Percentiles rank a stretch among this genome's conserved stretches.
phyloP scores from a whole-genome alignment of 2,113 vertebrate species.

The Onychostruthus taczanowskii region DNA sequence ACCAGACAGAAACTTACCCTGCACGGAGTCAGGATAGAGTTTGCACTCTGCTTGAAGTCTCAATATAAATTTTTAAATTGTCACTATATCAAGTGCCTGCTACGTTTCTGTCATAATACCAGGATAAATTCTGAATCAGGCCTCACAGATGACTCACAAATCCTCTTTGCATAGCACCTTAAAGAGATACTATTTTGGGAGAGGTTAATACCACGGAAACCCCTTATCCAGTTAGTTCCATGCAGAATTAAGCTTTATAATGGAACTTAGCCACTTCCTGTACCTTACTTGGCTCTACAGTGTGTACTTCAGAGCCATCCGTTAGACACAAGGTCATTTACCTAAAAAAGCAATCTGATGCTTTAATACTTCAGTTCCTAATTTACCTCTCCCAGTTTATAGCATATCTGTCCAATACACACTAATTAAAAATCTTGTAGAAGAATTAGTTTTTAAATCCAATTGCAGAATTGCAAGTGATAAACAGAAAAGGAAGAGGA shows the following conservation, averaged over 20 bases:
- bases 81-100: not conserved
- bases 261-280: not conserved
- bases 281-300: not conserved
- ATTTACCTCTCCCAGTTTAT: not conserved
- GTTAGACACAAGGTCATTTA: not conserved
- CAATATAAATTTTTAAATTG: not conserved
- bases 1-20: not conserved
- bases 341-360: not conserved
- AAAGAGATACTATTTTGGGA: not conserved
- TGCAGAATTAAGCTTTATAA: not conserved
- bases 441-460: not conserved
- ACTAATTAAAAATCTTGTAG: not conserved
- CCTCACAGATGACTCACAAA: not conserved
- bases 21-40: not conserved
- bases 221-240: not conserved
- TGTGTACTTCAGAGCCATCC: conserved; percentile 52
- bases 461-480: not conserved
- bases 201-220: conserved; percentile 30
- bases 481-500: not conserved
- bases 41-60: not conserved
- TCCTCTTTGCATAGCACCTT: conserved; percentile 2
- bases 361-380: not conserved
- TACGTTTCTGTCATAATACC: not conserved
- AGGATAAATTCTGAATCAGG: conserved; percentile 2
- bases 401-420: not conserved